Percentiles rank a stretch among this genome's conserved stretches.
phyloP scores from a whole-genome alignment of 2,113 vertebrate genomes.

The Psittacus erithacus region DNA sequence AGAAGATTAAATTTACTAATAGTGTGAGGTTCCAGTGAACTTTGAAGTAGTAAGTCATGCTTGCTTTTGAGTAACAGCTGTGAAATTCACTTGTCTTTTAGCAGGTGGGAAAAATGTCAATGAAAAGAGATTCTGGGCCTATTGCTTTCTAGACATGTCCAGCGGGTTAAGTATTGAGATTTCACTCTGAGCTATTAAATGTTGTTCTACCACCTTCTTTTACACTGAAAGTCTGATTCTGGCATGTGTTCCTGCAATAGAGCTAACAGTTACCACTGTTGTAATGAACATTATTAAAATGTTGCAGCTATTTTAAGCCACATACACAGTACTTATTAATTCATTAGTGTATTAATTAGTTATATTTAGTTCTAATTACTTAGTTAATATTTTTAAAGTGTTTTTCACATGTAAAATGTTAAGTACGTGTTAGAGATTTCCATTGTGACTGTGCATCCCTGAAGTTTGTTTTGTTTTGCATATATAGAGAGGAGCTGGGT shows the following conservation, averaged over 20 bases:
- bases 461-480: not conserved
- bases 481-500: not conserved
- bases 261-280: not conserved
- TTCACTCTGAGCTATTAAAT: not conserved
- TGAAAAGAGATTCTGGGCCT: not conserved
- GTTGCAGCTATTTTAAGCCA: not conserved
- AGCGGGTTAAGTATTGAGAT: not conserved
- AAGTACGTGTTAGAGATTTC: not conserved
- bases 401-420: not conserved
- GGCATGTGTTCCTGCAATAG: not conserved
- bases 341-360: not conserved
- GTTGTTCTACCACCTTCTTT: not conserved
- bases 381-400: conserved; percentile 1
- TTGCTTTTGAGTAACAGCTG: not conserved
- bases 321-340: not conserved
- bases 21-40: not conserved
- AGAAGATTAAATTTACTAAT: not conserved
- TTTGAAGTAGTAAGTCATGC: not conserved
- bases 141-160: not conserved
- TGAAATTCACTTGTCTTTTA: not conserved
- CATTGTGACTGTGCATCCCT: not conserved
- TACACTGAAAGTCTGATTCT: not conserved
- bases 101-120: not conserved
- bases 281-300: not conserved
- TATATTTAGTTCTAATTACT: conserved; percentile 26